phyloP scores from a whole-genome alignment of 2,797 vertebrate genomes.

The Hyperoplus lanceolatus region DNA sequence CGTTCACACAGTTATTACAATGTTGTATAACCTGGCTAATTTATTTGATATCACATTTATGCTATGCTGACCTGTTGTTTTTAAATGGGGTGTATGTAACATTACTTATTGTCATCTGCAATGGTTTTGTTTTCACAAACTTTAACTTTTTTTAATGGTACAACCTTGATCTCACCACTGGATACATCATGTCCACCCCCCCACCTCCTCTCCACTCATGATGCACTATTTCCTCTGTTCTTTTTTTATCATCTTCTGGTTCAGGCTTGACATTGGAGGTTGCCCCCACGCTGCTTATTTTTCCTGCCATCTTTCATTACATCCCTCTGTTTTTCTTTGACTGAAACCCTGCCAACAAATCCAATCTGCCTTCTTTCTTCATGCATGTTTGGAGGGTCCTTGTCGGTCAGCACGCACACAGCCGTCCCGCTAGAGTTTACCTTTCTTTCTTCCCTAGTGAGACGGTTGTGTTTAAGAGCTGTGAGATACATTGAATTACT shows the following conservation, averaged over 20 bases:
- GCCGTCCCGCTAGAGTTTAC: conserved; percentile 36
- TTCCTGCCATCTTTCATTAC: conserved; percentile 66
- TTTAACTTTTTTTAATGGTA: not conserved
- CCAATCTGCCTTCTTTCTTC: conserved; percentile 56
- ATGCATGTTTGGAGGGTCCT: conserved; percentile 31
- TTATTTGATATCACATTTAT: not conserved
- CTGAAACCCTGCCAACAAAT: conserved; percentile 54
- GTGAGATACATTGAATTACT: conserved; percentile 42
- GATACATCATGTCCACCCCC: not conserved
- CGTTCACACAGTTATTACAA: not conserved
- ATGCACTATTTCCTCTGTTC: conserved; percentile 10
- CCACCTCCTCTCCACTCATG: not conserved
- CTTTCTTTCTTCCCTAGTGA: conserved; percentile 32
- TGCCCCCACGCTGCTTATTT: conserved; percentile 61
- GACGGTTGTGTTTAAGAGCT: conserved; percentile 27
- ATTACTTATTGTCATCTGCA: not conserved
- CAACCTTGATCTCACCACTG: not conserved
- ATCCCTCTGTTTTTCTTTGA: conserved; percentile 39
- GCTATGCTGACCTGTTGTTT: not conserved
- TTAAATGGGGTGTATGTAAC: not conserved
- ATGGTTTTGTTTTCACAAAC: not conserved
- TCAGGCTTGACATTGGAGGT: conserved; percentile 51
- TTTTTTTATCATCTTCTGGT: conserved; percentile 16
- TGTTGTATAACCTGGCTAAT: not conserved
- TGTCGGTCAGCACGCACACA: conserved; percentile 47